phyloP scores from a whole-genome alignment of 2,113 vertebrate species.

The Orycteropus afer region DNA sequence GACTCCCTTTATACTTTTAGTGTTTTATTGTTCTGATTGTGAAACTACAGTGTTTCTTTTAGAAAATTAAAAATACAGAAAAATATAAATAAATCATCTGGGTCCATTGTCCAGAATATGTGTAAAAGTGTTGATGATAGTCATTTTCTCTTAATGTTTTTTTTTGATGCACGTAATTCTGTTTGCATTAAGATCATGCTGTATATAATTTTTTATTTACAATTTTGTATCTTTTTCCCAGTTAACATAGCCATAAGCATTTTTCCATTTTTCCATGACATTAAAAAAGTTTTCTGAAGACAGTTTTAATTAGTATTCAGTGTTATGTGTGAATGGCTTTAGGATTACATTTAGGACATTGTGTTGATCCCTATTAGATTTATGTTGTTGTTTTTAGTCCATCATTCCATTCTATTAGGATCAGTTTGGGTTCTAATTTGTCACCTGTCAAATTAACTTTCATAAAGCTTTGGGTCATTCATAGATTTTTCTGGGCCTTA shows the following conservation, averaged over 20 bases:
- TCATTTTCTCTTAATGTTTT: neutral
- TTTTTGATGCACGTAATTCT: conserved; percentile 13
- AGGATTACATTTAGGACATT: conserved; percentile 14
- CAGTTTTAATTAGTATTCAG: neutral
- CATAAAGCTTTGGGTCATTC: conserved; percentile 36
- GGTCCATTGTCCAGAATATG: neutral
- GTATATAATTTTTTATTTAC: neutral
- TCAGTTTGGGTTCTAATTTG: conserved; percentile 35
- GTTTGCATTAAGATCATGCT: conserved; percentile 3
- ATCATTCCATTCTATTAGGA: conserved; percentile 44
- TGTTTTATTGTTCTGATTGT: conserved; percentile 3
- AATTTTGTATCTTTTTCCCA: conserved; percentile 48
- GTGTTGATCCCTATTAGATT: conserved; percentile 61
- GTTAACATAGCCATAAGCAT: neutral
- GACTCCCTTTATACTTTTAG: neutral
- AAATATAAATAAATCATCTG: neutral
- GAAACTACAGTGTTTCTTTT: conserved; percentile 46
- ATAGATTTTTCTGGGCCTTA: conserved; percentile 49
- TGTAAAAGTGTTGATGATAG: neutral
- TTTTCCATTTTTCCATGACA: neutral
- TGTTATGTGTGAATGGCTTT: conserved; percentile 12
- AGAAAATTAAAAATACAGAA: conserved; percentile 13
- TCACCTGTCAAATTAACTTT: conserved; percentile 53
- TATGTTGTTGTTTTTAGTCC: conserved; percentile 39
- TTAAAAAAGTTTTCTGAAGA: conserved; percentile 31